Conservation (phyloP, 53 echinoderm and acorn worm genomes). For the Zoroaster sp. region DNA sequence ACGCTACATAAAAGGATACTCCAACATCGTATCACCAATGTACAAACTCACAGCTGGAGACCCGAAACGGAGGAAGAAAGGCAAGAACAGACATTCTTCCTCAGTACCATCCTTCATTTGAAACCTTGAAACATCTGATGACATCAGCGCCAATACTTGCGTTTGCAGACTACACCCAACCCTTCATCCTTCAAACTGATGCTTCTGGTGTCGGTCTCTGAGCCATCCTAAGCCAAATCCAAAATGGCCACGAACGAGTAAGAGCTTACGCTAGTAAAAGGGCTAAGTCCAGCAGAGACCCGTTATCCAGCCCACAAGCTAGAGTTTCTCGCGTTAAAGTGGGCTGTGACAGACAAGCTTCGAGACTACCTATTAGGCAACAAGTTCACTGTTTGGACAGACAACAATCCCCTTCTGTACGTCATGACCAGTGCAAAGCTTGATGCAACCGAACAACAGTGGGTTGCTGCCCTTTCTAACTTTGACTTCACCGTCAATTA, state of each 20-base stretch:
- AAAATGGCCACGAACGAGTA: conserved; percentile 35
- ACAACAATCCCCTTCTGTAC: conserved; percentile 51
- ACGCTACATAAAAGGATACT: conserved; percentile 42
- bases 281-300: too few species aligned
- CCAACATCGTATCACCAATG: conserved; percentile 24
- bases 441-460: conserved; percentile 32
- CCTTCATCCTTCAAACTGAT: too few species aligned
- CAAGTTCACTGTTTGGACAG: conserved; percentile 45
- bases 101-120: conserved; percentile 2
- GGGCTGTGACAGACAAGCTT: conserved; percentile 47
- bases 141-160: conserved; percentile 9
- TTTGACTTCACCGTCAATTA: conserved; percentile 32
- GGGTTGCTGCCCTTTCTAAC: conserved; percentile 18
- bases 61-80: conserved; percentile 2
- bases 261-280: conserved; percentile 45
- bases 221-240: conserved; percentile 37
- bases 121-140: too few species aligned
- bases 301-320: conserved; percentile 53
- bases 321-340: conserved; percentile 47
- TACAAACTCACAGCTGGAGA: conserved; percentile 24
- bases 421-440: conserved; percentile 2
- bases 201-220: conserved; percentile 47
- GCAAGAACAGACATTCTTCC: neutral
- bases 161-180: conserved; percentile 39
- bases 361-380: conserved; percentile 36